phyloP scores from a whole-genome alignment of 2,888 invertebrate species.

The Nephrotoma flavescens region DNA sequence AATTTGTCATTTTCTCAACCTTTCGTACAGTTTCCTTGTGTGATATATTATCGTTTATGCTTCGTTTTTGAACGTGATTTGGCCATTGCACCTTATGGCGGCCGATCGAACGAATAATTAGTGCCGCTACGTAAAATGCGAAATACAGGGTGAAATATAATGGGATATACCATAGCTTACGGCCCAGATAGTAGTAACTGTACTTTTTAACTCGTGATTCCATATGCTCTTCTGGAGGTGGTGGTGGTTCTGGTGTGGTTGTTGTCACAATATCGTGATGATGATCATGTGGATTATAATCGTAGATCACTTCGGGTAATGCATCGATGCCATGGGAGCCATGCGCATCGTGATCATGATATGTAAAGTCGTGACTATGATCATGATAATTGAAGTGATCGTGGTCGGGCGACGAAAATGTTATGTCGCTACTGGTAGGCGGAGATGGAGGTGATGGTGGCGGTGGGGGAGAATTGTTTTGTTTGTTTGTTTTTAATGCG shows the following conservation, averaged over 20 bases:
- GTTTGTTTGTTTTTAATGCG: not conserved
- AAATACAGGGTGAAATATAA: conserved; percentile 51
- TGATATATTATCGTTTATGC: conserved; percentile 15
- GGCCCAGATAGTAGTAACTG: conserved; percentile 53
- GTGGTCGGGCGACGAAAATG: conserved; percentile 17
- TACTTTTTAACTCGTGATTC: conserved; percentile 39
- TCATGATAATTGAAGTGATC: conserved; percentile 9
- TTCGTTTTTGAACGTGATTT: conserved; percentile 26
- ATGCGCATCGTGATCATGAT: conserved; percentile 13
- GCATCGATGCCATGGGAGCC: conserved; percentile 16
- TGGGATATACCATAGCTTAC: conserved; percentile 56
- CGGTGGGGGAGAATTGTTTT: not conserved
- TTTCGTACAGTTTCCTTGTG: conserved; percentile 20
- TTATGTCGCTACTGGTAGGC: not conserved
- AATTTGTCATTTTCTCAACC: conserved; percentile 25
- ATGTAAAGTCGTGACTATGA: conserved; percentile 21
- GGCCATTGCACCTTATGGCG: conserved; percentile 39
- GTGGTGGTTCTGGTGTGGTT: conserved; percentile 19
- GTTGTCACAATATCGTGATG: conserved; percentile 19
- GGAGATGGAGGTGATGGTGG: not conserved
- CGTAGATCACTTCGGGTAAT: conserved; percentile 18
- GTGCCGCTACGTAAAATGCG: conserved; percentile 44
- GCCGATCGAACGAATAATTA: conserved; percentile 50
- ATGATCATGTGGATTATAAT: conserved; percentile 16
- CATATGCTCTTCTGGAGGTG: conserved; percentile 18